Evolutionary conservation across 2,113 vertebrate genomes (phyloP), one percentile per base, ranked within the genome.

Genomic region (Chunga burmeisteri): DNA sequence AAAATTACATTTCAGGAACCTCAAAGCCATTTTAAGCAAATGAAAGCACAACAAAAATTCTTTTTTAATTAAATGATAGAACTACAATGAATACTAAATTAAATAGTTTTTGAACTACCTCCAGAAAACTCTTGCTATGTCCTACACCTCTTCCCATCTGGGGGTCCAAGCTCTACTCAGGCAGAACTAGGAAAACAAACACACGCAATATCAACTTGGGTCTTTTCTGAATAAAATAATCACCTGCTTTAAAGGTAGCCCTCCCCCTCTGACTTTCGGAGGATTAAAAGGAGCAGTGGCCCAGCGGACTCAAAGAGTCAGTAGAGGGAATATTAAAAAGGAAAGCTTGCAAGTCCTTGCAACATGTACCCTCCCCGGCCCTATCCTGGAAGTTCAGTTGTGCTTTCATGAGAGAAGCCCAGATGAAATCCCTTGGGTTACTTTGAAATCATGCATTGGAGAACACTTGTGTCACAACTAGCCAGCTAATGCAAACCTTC

Each of bases 21-120:
- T 81, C 50, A 91, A 80, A 88, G 42, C 10, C 46, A 83, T 66
- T 90, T 94, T 81, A 90, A 85, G 19, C n/a, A 89, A 50, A 83
- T 50, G 7, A 53, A 94, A 87, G 27, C 40, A 65, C 14, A 27
- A 58, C 38, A 79, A 34, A 7, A 12, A 3, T 22, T 19, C 19
- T 34, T 67, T 87, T 93, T 38, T 21, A 87, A 73, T 53, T 91
- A 90, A 84, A 95, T 58, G 4, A 40, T 36, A 58, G 53, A 88
- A 90, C 36, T 86, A 78, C 12, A 56, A 17, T 3, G 15, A 90
- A 58, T 18, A 77, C n/a, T 38, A 52, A 93, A 55, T 81, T 71
- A 82, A 84, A 32, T 10, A 56, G 47, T 14, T 42, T 65, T 63
- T 46, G 78, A 71, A 72, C 66, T 56, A 84, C 65, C 65, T 90